Base-by-base conservation (phyloP, 2,888 invertebrate genomes). In the Microctonus hyperodae region DNA sequence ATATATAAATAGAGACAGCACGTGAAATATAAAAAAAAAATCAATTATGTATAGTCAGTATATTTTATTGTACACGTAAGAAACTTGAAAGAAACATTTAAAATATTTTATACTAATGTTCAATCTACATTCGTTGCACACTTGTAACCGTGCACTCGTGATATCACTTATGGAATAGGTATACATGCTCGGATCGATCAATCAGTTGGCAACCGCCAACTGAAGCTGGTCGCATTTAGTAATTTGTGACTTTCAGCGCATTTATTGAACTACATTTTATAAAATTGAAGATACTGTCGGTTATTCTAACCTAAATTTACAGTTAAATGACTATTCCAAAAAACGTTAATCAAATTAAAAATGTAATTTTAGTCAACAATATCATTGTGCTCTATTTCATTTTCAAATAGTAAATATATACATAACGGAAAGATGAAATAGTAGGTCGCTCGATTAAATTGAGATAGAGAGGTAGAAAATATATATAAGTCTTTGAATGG, bases 371-470 rank as follows among this genome's bases (percentile, higher is more conserved):
- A 16, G 3, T 44, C 16, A 44, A 44, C 44, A 16, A 44, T 1
- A 16, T 3, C 7, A 44, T 16, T 44, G 16, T 44, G 6, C 20
- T 44, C 2, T 16, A 44, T 16, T 16, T 44, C 6, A 16, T 5
- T 44, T 44, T 44, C 16, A 7, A 5, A 16, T 20, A 7, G 4
- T 44, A 16, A 2, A 44, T 44, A n/a, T n/a, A n/a, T 37, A 37
- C 1, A 44, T 16, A 44, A 44, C 16, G 16, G 44, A 9, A 44
- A 44, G 16, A 51, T 25, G 25, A 55, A 31, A 35, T 53, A 67
- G 58, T 63, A 48, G 64, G 65, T 66, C 62, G 65, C 60, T 37
- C 63, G 64, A 63, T 51, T 51, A 56, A 55, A 55, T 37, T 56
- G 33, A 61, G 50, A 57, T 57, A 22, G n/a, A 40, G 51, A 64